These are phyloP conservation scores for Linnaemya vulpina DNA, from an alignment of 2,888 invertebrate genomes.

Conservation along the genomic window DNA sequence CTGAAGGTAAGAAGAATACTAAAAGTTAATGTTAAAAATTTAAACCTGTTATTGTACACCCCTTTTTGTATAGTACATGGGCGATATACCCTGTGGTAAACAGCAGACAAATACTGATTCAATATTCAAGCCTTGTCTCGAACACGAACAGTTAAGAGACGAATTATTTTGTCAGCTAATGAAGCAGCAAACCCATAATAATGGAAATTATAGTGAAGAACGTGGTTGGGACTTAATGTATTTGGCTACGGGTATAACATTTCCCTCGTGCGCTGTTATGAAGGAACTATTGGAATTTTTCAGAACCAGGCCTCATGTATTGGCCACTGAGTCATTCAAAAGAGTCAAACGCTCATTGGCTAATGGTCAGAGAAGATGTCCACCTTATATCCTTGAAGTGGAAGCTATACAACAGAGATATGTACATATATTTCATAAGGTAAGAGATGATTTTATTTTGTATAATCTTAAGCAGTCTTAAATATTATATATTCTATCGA, in stretches of 20 bases:
- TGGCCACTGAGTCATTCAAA: slow-evolving; percentile 92
- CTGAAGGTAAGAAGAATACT: slow-evolving; percentile 84
- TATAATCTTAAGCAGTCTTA: too few relatives aligned
- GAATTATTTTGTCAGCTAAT: slow-evolving; percentile 97
- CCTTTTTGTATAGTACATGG: slow-evolving; percentile 87
- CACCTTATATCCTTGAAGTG: slow-evolving; percentile 96
- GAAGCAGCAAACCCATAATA: slow-evolving; percentile 95
- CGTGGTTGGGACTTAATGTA: slow-evolving; percentile 98
- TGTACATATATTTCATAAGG: slow-evolving; percentile 96
- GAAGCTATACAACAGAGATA: slow-evolving; percentile 97
- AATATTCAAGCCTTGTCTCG: slow-evolving; percentile 91
- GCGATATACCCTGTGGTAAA: slow-evolving; percentile 93
- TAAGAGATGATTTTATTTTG: slow-evolving; percentile 30
- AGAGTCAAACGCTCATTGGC: slow-evolving; percentile 91
- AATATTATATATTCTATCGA: too few relatives aligned
- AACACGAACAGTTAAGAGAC: slow-evolving; percentile 90
- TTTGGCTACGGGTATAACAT: slow-evolving; percentile 93
- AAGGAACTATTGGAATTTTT: slow-evolving; percentile 91
- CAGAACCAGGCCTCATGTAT: slow-evolving; percentile 88
- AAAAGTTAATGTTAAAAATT: too few relatives aligned
- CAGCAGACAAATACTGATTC: slow-evolving; percentile 92
- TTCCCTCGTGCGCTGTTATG: slow-evolving; percentile 89
- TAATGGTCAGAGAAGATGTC: slow-evolving; percentile 89
- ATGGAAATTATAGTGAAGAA: slow-evolving; percentile 91
- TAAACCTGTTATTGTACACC: background rate